Evolutionary conservation across 2,888 invertebrate genomes (phyloP).

Genomic region (Dryadula phaetusa): DNA sequence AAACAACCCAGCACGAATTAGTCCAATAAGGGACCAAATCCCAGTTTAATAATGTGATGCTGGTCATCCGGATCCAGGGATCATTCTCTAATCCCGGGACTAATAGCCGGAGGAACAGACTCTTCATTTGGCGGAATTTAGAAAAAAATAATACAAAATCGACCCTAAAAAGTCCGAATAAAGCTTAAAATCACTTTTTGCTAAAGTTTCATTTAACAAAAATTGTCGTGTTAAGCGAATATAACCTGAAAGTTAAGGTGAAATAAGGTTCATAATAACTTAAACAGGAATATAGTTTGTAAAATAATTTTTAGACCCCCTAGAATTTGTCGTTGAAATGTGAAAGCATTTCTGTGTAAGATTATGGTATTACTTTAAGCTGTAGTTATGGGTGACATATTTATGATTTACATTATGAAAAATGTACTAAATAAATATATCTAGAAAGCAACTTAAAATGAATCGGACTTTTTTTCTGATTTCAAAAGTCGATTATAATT

Average conservation of each 20-base stretch:
- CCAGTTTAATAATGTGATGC: constrained; percentile 76
- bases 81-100: constrained; percentile 78
- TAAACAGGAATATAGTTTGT: constrained; percentile 46
- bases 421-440: constrained; percentile 31
- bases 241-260: not conserved
- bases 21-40: constrained; percentile 75
- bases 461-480: not conserved
- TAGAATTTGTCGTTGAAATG: constrained; percentile 63
- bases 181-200: constrained; percentile 27
- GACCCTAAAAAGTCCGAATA: constrained; percentile 25
- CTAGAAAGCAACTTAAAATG: constrained; percentile 4
- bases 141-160: constrained; percentile 29
- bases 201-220: not conserved
- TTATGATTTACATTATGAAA: constrained; percentile 41
- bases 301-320: constrained; percentile 69
- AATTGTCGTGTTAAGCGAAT: not conserved
- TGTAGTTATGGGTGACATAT: constrained; percentile 54
- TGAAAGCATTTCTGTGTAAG: constrained; percentile 83
- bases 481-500: not conserved
- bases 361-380: constrained; percentile 76
- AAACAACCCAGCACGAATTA: constrained; percentile 72
- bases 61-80: constrained; percentile 79
- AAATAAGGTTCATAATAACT: constrained; percentile 51
- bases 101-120: constrained; percentile 69
- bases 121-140: constrained; percentile 49